Conservation (phyloP, 2,888 invertebrate genomes). For the Pseudanteris insignis region DNA sequence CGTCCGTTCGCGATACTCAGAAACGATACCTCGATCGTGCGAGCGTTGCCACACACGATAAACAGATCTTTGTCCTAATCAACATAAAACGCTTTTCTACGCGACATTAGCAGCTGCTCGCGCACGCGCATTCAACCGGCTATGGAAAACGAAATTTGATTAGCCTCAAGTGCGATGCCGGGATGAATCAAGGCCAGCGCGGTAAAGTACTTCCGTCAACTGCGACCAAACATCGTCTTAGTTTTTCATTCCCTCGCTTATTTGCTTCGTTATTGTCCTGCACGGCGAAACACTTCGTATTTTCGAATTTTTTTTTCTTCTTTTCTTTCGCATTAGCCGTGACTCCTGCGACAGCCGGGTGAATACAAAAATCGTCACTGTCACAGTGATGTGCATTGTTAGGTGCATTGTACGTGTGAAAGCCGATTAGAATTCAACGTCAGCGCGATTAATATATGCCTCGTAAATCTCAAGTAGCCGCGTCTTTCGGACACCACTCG, state of each 20-base stretch:
- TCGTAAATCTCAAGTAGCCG: slow-evolving; percentile 42
- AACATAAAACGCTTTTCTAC: not conserved
- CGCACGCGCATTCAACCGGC: not conserved
- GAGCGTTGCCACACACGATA: slow-evolving; percentile 23
- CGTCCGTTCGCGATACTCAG: slow-evolving; percentile 52
- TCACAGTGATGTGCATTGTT: slow-evolving; percentile 4
- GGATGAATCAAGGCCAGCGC: too few relatives aligned
- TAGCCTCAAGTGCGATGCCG: too few relatives aligned
- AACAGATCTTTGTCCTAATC: not conserved
- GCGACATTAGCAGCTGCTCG: too few relatives aligned
- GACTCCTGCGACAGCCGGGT: too few relatives aligned
- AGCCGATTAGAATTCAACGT: slow-evolving; percentile 39
- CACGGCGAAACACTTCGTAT: too few relatives aligned
- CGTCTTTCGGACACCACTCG: slow-evolving; percentile 36
- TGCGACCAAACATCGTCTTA: too few relatives aligned
- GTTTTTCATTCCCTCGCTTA: too few relatives aligned
- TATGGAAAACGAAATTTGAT: too few relatives aligned
- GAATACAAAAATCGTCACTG: not conserved
- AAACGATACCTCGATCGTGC: slow-evolving; percentile 51
- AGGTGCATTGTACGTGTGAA: slow-evolving; percentile 25
- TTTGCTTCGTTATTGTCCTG: too few relatives aligned
- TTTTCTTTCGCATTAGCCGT: too few relatives aligned
- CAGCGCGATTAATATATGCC: slow-evolving; percentile 22
- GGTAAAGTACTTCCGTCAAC: too few relatives aligned
- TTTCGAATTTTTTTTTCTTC: too few relatives aligned